Conservation (phyloP, 2,888 invertebrate genomes). For the Epinotia bilunana region DNA sequence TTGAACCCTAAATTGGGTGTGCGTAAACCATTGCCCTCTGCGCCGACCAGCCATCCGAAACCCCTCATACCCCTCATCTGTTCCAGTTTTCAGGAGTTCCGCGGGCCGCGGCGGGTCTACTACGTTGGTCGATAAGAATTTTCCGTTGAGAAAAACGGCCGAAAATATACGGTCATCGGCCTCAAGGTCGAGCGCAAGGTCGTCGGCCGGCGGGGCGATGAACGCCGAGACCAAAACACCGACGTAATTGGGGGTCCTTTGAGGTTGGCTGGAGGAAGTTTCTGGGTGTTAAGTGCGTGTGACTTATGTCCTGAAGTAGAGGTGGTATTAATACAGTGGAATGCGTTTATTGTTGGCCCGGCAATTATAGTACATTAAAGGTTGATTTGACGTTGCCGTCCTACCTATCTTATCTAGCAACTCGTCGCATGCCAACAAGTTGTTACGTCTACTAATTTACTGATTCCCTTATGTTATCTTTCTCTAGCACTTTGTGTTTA, state of each 20-base stretch:
- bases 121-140: conserved; percentile 64
- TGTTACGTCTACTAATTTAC: too few relatives aligned
- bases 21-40: conserved; percentile 68
- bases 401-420: too few relatives aligned
- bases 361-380: too few relatives aligned
- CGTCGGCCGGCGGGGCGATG: conserved; percentile 61
- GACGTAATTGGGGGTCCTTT: conserved; percentile 10
- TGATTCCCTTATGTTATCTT: too few relatives aligned
- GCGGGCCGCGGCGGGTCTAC: conserved; percentile 57
- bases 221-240: conserved; percentile 62
- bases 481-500: too few relatives aligned
- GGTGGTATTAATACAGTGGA: neutral
- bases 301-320: neutral
- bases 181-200: conserved; percentile 66
- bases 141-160: conserved; percentile 78
- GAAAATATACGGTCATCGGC: conserved; percentile 73
- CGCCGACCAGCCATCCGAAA: conserved; percentile 54
- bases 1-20: conserved; percentile 57
- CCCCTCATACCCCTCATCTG: conserved; percentile 34
- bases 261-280: conserved; percentile 32
- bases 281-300: neutral
- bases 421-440: too few relatives aligned
- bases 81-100: neutral
- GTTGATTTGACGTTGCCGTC: too few relatives aligned
- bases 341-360: too few relatives aligned